Percentiles rank a stretch among this genome's conserved stretches.
Conservation (phyloP, 1,140 invertebrate genomes). For the Sarcophaga bullata region DNA sequence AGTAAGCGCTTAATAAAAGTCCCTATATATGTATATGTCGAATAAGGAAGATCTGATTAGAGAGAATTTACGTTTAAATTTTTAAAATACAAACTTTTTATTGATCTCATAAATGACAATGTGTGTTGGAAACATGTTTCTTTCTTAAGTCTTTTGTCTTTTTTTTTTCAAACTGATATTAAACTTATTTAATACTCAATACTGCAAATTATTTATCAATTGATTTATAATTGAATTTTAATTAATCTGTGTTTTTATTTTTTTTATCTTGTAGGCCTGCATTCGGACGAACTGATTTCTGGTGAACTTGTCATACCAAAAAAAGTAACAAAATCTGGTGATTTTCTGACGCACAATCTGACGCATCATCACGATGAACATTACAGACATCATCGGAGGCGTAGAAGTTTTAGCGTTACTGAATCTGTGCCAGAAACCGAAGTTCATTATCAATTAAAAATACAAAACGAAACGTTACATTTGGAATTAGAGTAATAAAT, state of each 20-base stretch:
- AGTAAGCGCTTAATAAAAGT: too few relatives aligned
- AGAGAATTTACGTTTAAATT: too few relatives aligned
- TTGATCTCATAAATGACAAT: too few relatives aligned
- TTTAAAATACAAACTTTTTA: too few relatives aligned
- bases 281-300: constrained; percentile 65
- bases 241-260: constrained; percentile 1
- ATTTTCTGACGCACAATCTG: constrained; percentile 70
- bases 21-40: too few relatives aligned
- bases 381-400: constrained; percentile 46
- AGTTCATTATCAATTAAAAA: constrained; percentile 71
- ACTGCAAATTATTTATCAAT: too few relatives aligned
- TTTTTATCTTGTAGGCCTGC: constrained; percentile 62
- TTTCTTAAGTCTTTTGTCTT: too few relatives aligned
- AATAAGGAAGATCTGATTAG: too few relatives aligned
- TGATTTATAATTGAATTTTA: background rate
- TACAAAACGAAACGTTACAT: constrained; percentile 69
- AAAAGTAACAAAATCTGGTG: constrained; percentile 69
- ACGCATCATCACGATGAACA: constrained; percentile 67
- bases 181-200: too few relatives aligned
- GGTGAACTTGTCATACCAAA: constrained; percentile 70
- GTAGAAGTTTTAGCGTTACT: constrained; percentile 39
- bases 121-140: too few relatives aligned
- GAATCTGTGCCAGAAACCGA: constrained; percentile 32
- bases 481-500: constrained; percentile 64
- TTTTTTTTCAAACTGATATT: too few relatives aligned